phyloP scores from a whole-genome alignment of 2,113 vertebrate genomes.

The Pao palembangensis region DNA sequence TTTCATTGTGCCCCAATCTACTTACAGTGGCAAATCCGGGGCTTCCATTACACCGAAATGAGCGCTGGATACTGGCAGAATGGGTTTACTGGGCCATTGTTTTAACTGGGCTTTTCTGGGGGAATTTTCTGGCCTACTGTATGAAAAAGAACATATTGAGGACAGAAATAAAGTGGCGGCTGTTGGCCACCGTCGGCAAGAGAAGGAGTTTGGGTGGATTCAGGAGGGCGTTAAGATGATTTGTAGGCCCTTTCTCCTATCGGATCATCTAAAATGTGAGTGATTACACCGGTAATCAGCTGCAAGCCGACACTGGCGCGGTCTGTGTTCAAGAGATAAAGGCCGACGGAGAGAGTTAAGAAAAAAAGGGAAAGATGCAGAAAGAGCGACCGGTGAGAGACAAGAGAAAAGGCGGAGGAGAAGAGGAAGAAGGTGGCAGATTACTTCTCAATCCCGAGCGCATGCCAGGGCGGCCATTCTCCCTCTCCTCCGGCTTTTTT shows the following conservation, averaged over 20 bases:
- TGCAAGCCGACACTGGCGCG: conserved; percentile 65
- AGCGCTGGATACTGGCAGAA: conserved; percentile 64
- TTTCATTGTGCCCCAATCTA: conserved; percentile 71
- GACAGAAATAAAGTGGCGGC: conserved; percentile 59
- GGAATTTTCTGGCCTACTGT: conserved; percentile 58
- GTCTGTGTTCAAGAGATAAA: conserved; percentile 73
- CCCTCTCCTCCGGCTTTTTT: conserved; percentile 47
- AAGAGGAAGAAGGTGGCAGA: conserved; percentile 68
- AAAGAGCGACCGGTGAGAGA: conserved; percentile 55
- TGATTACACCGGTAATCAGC: conserved; percentile 74
- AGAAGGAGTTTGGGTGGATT: conserved; percentile 53
- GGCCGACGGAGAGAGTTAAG: conserved; percentile 52
- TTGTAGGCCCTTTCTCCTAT: conserved; percentile 69
- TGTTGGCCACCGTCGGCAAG: conserved; percentile 45
- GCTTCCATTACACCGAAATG: conserved; percentile 70
- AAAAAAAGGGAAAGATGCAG: conserved; percentile 29
- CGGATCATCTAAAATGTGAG: conserved; percentile 75
- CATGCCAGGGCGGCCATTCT: conserved; percentile 57
- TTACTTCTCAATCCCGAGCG: conserved; percentile 62
- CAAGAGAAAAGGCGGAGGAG: conserved; percentile 50
- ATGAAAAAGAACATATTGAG: conserved; percentile 60
- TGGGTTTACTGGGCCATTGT: conserved; percentile 65
- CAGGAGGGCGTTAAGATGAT: conserved; percentile 65
- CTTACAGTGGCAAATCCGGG: conserved; percentile 69
- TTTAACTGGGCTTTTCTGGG: conserved; percentile 61